Base-by-base conservation (phyloP, 2,888 invertebrate species). In the Drosophila eohydei region DNA sequence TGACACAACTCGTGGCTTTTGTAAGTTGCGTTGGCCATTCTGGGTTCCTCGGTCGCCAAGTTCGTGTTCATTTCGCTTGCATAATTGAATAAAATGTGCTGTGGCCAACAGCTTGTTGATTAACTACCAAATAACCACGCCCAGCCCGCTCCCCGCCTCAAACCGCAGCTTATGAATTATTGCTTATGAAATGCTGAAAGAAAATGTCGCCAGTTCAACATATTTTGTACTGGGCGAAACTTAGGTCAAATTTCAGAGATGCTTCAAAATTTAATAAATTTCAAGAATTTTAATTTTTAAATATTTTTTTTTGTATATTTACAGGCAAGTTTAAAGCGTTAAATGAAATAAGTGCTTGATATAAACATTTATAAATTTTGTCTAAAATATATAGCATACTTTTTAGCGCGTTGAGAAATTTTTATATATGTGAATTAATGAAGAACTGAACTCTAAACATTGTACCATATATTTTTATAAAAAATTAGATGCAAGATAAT, bases 1-100 rank as follows among this genome's bases (percentile, higher is more conserved):
- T 87, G 88, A 75, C 71, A 86, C 59, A 69, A 48, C 38, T 72
- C 60, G 55, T 62, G 71, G 71, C 77, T 72, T 80, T 76, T 76
- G 76, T 73, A 51, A 57, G 28, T 30, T 54, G 40, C 36, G 34
- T 58, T 34, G 36, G 57, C 52, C 30, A 63, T 55, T 44, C 63
- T 76, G 51, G 54, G 70, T 64, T 48, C 48, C 48, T 30, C 28
- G 48, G 48, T 30, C 48, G 63, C 40, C 38, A 56, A 61, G 28
- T 51, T 71, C 56, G 16, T 41, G 48, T 36, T 54, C 46, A 55
- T 52, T 71, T 78, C 52, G 61, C 60, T 65, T 57, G 64, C 79
- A 79, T 79, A 79, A 79, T 78, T 79, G 81, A 69, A 81, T 55
- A 55, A 46, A 64, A 34, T 58, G 58, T 58, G 58, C 6, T 61